Evolutionary conservation across 1,140 invertebrate species (phyloP).

Genomic region (Hylaeus volcanicus): DNA sequence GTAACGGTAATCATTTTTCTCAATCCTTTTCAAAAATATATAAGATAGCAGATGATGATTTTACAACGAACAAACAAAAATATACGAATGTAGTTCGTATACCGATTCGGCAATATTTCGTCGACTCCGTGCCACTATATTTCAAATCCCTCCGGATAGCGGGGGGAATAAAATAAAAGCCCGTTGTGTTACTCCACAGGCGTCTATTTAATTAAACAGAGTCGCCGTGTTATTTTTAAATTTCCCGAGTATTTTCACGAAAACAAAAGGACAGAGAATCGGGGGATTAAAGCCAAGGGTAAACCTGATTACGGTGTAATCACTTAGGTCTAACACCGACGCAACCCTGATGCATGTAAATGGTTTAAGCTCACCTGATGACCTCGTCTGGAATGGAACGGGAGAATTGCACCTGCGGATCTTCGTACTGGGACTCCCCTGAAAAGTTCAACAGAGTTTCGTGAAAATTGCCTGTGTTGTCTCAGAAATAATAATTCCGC

Average conservation of each 20-base stretch:
- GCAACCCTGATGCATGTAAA: constrained; percentile 20
- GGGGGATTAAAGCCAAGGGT: constrained; percentile 1
- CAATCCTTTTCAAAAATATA: background rate
- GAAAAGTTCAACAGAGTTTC: constrained; percentile 33
- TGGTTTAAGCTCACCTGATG: constrained; percentile 67
- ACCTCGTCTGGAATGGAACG: constrained; percentile 68
- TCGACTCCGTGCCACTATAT: background rate
- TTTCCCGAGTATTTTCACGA: background rate
- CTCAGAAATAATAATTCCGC: constrained; percentile 20
- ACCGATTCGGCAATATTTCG: background rate
- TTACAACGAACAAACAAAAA: no score
- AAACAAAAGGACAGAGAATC: background rate
- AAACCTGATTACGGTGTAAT: background rate
- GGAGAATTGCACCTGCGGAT: constrained; percentile 57
- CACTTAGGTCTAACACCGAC: constrained; percentile 8
- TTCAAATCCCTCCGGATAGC: background rate
- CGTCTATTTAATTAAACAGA: background rate
- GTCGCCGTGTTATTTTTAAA: background rate
- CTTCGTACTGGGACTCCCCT: constrained; percentile 70
- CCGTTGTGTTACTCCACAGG: background rate
- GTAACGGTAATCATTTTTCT: background rate
- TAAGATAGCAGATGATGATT: background rate
- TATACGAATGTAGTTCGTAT: background rate
- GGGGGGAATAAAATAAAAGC: background rate
- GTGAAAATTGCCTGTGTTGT: constrained; percentile 27